Percentiles rank a stretch among this genome's conserved stretches.
Evolutionary conservation across 1,140 invertebrate genomes (phyloP).

Genomic region (Cherax destructor): DNA sequence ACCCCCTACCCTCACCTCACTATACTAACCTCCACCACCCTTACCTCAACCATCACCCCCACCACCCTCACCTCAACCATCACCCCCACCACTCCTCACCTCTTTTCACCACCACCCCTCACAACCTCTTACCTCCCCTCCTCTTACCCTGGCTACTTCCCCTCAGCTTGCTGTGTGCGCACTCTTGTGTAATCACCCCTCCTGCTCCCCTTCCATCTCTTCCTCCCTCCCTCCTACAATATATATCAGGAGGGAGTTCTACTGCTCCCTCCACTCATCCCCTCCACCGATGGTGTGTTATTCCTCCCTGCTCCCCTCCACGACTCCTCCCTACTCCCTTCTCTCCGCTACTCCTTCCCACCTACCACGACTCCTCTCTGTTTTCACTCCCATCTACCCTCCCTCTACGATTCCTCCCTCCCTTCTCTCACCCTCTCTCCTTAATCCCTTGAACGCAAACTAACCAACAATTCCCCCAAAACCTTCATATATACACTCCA

Average conservation of each 20-base stretch:
- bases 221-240: too few relatives aligned
- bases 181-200: too few relatives aligned
- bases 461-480: neutral
- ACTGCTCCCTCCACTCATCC: too few relatives aligned
- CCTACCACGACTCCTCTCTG: too few relatives aligned
- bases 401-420: neutral
- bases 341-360: too few relatives aligned
- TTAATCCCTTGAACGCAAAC: neutral
- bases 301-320: too few relatives aligned
- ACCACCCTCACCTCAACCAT: neutral
- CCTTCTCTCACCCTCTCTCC: neutral
- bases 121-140: neutral
- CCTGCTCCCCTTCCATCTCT: too few relatives aligned
- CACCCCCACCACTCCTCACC: neutral
- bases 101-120: neutral
- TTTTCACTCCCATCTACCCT: neutral
- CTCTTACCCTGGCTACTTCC: neutral
- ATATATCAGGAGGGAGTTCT: too few relatives aligned
- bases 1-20: neutral
- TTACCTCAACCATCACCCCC: neutral
- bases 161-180: neutral
- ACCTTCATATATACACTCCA: neutral
- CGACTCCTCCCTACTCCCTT: too few relatives aligned
- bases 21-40: too few relatives aligned
- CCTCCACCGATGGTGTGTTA: too few relatives aligned